Base-by-base conservation (phyloP, 1,140 invertebrate species). In the Kradibia gibbosae region DNA sequence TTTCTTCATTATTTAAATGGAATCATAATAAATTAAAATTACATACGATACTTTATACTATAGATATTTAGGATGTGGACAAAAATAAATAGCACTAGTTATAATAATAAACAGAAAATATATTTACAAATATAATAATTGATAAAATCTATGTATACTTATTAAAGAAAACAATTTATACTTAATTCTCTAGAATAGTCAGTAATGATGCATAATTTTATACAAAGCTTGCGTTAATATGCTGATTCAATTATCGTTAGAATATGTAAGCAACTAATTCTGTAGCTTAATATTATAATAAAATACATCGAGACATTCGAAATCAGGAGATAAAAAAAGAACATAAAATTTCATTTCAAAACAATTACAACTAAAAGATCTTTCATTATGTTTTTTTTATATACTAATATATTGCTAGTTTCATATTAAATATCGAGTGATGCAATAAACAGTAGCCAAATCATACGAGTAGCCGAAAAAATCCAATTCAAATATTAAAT, bases 151-250 rank as follows among this genome's bases (percentile, higher is more conserved):
- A 34, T 34, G 50, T 60, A 13, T 48, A 65, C 22, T 34, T 39
- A 8, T 75, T 74, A 50, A 50, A 74, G n/a, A 80, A 42, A 75
- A 36, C 8, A 76, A 36, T n/a, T 67, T 31, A 57, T 1, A 71
- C 50, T 73, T 15, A 53, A 48, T 10, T 60, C 31, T 48, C 62
- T 74, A 57, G 53, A 71, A 25, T 53, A 71, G 39, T 73, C 0
- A 74, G 28, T 39, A 76, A 48, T 22, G 82, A 86, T 85, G 87
- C 86, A 86, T 87, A 87, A 87, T 84, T 85, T 73, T 83, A 73
- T 83, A 83, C 79, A 83, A 83, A 83, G 83, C 83, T 78, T 72
- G 74, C 65, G 67, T 82, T 82, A 75, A 57, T 71, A 83, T 83
- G 57, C 62, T 25, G 36, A 78, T 53, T 48, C 45, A 34, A 78